These are phyloP conservation scores for Psephotus haematonotus DNA, from an alignment of 2,113 vertebrate species.

Conservation along the genomic window DNA sequence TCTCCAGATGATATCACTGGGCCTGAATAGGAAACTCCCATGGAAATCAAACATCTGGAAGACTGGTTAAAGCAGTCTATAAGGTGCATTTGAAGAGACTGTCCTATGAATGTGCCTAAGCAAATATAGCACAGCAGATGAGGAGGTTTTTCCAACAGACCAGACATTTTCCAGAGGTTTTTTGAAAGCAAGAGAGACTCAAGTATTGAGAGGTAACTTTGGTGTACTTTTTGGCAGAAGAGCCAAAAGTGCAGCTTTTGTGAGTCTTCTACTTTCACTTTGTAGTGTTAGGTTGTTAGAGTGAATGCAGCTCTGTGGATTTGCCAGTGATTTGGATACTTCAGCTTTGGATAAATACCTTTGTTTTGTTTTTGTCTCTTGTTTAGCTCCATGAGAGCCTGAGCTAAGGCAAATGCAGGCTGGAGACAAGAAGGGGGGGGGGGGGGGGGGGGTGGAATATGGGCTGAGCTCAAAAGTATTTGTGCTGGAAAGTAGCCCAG, in stretches of 20 bases:
- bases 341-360: constrained; percentile 9
- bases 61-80: constrained; percentile 1
- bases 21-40: constrained; percentile 49
- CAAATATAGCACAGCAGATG: neutral
- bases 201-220: neutral
- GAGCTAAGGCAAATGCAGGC: constrained; percentile 45
- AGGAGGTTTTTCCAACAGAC: neutral
- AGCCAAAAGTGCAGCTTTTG: neutral
- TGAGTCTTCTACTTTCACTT: neutral
- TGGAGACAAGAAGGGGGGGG: constrained; percentile 59
- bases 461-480: constrained; percentile 79
- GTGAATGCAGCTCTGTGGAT: neutral
- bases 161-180: neutral
- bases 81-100: constrained; percentile 22
- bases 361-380: neutral
- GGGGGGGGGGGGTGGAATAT: constrained; percentile 38
- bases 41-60: constrained; percentile 60
- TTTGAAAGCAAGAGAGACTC: neutral
- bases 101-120: neutral
- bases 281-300: neutral
- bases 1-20: constrained; percentile 63
- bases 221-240: neutral
- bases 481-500: constrained; percentile 80
- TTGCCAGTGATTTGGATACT: neutral
- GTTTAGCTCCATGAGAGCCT: constrained; percentile 46